Percentiles rank a stretch among this genome's conserved stretches.
Conservation (phyloP, 2,888 invertebrate species). For the Sclerodermus sp. region DNA sequence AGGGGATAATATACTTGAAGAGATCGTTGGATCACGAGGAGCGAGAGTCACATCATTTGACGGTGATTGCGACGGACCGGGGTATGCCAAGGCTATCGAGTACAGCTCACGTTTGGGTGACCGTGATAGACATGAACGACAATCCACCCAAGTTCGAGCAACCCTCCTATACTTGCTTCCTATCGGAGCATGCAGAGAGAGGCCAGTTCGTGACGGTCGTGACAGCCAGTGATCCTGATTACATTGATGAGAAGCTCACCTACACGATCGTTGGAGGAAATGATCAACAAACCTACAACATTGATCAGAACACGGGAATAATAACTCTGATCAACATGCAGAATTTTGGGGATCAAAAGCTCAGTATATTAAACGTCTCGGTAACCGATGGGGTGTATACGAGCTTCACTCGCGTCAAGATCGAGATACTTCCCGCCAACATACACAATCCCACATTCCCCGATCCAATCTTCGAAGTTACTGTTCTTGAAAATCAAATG, state of each 20-base stretch:
- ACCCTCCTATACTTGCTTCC: conserved; percentile 73
- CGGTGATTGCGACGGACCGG: conserved; percentile 78
- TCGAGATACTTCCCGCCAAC: conserved; percentile 78
- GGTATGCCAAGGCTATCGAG: conserved; percentile 82
- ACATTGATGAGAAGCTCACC: conserved; percentile 73
- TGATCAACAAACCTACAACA: conserved; percentile 73
- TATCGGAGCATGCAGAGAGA: conserved; percentile 80
- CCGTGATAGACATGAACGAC: conserved; percentile 89
- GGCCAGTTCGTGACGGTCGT: conserved; percentile 88
- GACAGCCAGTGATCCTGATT: conserved; percentile 86
- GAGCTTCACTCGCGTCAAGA: conserved; percentile 80
- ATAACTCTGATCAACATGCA: conserved; percentile 76
- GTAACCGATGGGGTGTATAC: conserved; percentile 96
- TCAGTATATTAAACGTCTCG: conserved; percentile 82
- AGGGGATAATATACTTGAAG: conserved; percentile 78
- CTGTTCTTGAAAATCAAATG: conserved; percentile 78
- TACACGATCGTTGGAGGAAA: conserved; percentile 85
- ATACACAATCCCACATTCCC: conserved; percentile 77
- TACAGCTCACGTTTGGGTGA: conserved; percentile 81
- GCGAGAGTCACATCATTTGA: conserved; percentile 72
- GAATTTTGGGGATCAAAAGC: conserved; percentile 68
- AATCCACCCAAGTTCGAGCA: conserved; percentile 86
- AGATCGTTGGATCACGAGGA: conserved; percentile 81
- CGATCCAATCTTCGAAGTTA: conserved; percentile 76
- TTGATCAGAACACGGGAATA: conserved; percentile 65